Evolutionary conservation across 2,888 invertebrate genomes (phyloP), one percentile per base, ranked within the genome.

Genomic region (Tenthredo distinguenda): DNA sequence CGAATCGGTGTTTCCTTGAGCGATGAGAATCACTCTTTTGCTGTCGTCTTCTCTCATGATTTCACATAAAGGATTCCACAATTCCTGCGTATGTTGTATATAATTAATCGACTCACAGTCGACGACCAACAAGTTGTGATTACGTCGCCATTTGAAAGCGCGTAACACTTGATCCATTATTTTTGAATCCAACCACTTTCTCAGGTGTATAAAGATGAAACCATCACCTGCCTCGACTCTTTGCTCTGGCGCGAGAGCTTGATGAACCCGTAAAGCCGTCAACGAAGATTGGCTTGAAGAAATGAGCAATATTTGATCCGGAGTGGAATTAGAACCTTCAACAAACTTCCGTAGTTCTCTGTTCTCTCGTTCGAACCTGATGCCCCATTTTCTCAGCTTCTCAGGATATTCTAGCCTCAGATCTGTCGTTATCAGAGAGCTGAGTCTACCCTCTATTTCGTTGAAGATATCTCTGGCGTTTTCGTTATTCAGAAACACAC

Each of bases 61-160:
- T n/a, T 21, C 26, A 37, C 15, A 34, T 18, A 68, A 31, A 18
- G 18, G 31, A 34, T 71, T 31, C 71, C 71, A 71, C 15, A 71
- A 71, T 71, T 71, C 71, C 9, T 34, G 71, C 12, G 71, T 18
- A 37, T 71, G 34, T 26, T 34, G 18, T n/a, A 18, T 37, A 4
- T 34, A 21, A 37, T 26, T 18, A 26, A 31, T 37, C 7, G 71
- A 34, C 18, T 34, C 34, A 4, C 37, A 71, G 34, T 71, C 71
- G 34, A 71, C 26, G 71, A 71, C 34, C 37, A 71, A 71, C 12
- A 71, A 34, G 37, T 71, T 71, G 71, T 71, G 37, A 62, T 62
- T 26, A 62, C 10, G 9, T 26, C 62, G 62, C 62, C 62, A 62
- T 26, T 21, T 26, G 62, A 62, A 62, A 62, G 62, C 26, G 62